Conservation (phyloP, 2,888 invertebrate genomes). For the Nomada lathburiana region DNA sequence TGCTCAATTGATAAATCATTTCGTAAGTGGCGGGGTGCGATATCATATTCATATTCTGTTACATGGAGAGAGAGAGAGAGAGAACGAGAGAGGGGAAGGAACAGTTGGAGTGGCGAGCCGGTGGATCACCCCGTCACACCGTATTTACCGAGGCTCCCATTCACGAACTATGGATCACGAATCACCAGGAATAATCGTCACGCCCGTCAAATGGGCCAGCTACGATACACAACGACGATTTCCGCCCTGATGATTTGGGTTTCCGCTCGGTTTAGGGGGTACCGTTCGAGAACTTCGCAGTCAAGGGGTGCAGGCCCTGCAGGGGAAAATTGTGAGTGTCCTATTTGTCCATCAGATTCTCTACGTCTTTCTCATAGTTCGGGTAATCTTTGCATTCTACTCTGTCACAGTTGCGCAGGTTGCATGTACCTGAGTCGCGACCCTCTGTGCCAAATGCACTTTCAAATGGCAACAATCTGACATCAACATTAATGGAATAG, state of each 20-base stretch:
- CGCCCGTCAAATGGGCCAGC: conserved; percentile 65
- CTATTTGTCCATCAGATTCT: background rate
- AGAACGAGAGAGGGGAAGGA: conserved; percentile 44
- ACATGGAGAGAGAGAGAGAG: background rate
- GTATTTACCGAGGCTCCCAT: conserved; percentile 67
- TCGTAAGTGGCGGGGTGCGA: conserved; percentile 77
- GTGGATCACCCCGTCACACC: conserved; percentile 61
- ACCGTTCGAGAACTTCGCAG: background rate
- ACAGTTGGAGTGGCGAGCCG: conserved; percentile 37
- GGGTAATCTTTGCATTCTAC: too few relatives aligned
- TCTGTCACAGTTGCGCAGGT: too few relatives aligned
- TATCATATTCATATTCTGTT: conserved; percentile 73
- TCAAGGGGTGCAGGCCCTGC: background rate
- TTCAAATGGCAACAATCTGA: too few relatives aligned
- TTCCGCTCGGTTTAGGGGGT: conserved; percentile 39
- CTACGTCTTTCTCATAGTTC: background rate
- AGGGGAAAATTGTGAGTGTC: conserved; percentile 17
- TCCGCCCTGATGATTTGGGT: conserved; percentile 53
- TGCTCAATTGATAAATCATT: conserved; percentile 82
- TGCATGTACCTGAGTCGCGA: too few relatives aligned
- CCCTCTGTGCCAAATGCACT: too few relatives aligned
- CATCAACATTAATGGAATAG: too few relatives aligned
- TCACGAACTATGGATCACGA: conserved; percentile 71
- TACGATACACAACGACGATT: conserved; percentile 57
- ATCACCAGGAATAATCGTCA: conserved; percentile 69